Conservation (phyloP, 2,797 vertebrate genomes). For the Selene dorsalis region DNA sequence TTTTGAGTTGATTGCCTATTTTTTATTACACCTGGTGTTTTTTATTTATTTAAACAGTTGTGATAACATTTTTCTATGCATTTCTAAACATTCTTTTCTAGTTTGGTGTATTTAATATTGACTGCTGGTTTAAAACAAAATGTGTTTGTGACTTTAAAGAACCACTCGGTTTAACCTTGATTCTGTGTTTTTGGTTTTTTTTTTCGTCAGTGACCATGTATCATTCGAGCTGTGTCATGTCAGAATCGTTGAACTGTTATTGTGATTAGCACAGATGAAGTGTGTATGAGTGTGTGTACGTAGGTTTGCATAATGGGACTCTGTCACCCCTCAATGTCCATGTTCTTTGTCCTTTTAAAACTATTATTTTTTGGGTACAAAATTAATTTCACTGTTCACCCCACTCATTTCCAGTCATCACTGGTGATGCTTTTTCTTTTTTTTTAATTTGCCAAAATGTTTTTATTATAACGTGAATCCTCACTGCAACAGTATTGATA, state of each 20-base stretch:
- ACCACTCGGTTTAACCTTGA: slow-evolving; percentile 54
- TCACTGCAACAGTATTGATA: slow-evolving; percentile 36
- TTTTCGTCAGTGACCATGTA: slow-evolving; percentile 24
- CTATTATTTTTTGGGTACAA: slow-evolving; percentile 47
- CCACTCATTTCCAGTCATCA: slow-evolving; percentile 6
- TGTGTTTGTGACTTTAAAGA: slow-evolving; percentile 56
- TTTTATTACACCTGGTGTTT: slow-evolving; percentile 58
- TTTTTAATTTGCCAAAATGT: slow-evolving; percentile 35
- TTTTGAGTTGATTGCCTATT: slow-evolving; percentile 63
- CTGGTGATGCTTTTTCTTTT: slow-evolving; percentile 22
- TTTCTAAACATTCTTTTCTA: slow-evolving; percentile 68
- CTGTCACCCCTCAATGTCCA: slow-evolving; percentile 1
- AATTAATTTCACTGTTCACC: slow-evolving; percentile 6
- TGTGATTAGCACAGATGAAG: slow-evolving; percentile 28
- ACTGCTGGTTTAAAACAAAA: slow-evolving; percentile 63
- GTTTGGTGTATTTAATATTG: slow-evolving; percentile 66
- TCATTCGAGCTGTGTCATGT: slow-evolving; percentile 36
- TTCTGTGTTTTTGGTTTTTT: slow-evolving; percentile 31
- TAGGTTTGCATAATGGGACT: slow-evolving; percentile 27
- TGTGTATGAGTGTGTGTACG: slow-evolving; percentile 22
- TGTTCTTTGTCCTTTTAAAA: slow-evolving; percentile 23
- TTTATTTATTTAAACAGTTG: slow-evolving; percentile 70
- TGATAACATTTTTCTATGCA: slow-evolving; percentile 72
- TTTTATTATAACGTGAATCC: slow-evolving; percentile 29
- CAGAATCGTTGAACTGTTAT: neutral